Base-by-base conservation (phyloP, 2,888 invertebrate genomes). In the Idaea aversata region DNA sequence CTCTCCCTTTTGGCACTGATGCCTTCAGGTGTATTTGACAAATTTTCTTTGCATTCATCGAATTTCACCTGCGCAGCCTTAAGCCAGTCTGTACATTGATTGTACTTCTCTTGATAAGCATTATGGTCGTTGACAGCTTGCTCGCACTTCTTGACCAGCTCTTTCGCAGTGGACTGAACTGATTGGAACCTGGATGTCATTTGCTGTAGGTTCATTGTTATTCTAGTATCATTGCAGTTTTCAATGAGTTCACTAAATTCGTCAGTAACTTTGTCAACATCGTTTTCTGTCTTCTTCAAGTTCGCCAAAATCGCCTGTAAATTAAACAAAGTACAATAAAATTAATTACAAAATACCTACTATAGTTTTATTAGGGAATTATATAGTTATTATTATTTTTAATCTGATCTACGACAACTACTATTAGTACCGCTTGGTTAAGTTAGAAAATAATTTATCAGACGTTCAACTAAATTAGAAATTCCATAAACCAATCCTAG, bases 101-200 rank as follows among this genome's bases (percentile, higher is more conserved):
- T 96, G 80, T 97, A 97, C 76, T 97, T 97, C 0, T 97, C 96
- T 77, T 96, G 95, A 80, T 96, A 98, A 0, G 94, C 93, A 69
- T 95, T 95, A 75, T 98, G 98, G 80, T 98, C 97, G 64, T 94
- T 93, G 0, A 97, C 95, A 5, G 97, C 96, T 90, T 98, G 97
- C 78, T 98, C 98, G 79, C 98, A 98, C 88, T 98, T 98, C 85
- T 98, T 98, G 0, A 98, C 95, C 38, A 98, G 95, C 87, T 98
- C 98, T 89, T 97, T 97, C 2, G 97, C 96, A 0, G 98, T 98
- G 0, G 96, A 95, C 85, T 98, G 97, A 62, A 98, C 96, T 0
- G 98, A 96, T 84, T 98, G 97, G 91, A 98, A 98, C 67, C 98
- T 94, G 5, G 98, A 97, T 0, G 97, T 96, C 69, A 98, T 96